phyloP scores from a whole-genome alignment of 2,797 vertebrate genomes.

The Petrocephalus sullivani region DNA sequence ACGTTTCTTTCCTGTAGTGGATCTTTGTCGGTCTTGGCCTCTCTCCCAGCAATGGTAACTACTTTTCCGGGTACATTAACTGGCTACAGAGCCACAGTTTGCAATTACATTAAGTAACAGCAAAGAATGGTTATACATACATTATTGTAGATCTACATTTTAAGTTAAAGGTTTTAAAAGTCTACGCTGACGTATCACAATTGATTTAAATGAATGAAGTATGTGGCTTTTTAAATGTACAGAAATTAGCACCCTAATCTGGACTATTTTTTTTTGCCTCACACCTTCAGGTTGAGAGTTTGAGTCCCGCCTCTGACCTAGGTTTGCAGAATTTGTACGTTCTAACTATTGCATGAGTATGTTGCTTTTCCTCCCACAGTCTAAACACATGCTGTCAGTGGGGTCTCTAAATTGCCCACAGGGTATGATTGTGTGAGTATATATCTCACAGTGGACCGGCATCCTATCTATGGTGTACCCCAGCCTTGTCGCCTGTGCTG shows the following conservation, averaged over 20 bases:
- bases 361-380: background rate
- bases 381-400: background rate
- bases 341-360: background rate
- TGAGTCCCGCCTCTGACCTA: background rate
- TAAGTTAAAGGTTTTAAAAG: background rate
- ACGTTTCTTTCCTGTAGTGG: background rate
- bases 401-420: background rate
- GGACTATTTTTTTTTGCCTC: background rate
- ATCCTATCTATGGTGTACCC: background rate
- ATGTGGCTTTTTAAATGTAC: background rate
- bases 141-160: background rate
- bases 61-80: background rate
- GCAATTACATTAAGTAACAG: background rate
- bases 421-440: background rate
- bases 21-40: background rate
- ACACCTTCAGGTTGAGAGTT: background rate
- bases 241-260: background rate
- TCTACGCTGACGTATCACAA: background rate
- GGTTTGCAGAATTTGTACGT: background rate
- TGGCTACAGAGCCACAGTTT: background rate
- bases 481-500: background rate
- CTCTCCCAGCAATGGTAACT: background rate
- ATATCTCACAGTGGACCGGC: background rate
- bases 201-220: background rate
- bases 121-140: background rate